These are phyloP conservation scores for Monochamus saltuarius DNA, from an alignment of 1,140 invertebrate species.

Conservation along the genomic window DNA sequence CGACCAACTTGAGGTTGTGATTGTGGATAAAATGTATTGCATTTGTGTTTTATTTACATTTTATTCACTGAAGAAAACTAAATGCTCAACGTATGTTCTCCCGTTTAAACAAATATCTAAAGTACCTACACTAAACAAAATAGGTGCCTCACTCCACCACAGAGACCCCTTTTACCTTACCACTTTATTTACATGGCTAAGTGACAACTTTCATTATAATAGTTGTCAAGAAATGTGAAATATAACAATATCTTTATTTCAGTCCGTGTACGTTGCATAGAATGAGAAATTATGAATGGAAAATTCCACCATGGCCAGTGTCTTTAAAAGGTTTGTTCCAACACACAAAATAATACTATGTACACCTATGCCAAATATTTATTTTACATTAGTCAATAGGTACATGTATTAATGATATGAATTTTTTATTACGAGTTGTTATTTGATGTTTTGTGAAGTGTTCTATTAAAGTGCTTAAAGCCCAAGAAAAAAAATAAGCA, in stretches of 20 bases:
- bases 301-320: constrained; percentile 7
- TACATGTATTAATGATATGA: background rate
- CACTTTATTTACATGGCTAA: background rate
- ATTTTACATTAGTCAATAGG: background rate
- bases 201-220: background rate
- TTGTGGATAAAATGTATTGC: too few species aligned
- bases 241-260: constrained; percentile 21
- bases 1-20: too few species aligned
- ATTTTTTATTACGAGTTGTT: background rate
- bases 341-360: background rate
- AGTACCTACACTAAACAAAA: too few species aligned
- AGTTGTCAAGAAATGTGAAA: background rate
- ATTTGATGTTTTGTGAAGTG: background rate
- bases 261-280: constrained; percentile 37
- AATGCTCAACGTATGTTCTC: too few species aligned
- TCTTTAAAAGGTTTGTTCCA: constrained; percentile 3
- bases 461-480: background rate
- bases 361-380: background rate
- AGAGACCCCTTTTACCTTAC: background rate
- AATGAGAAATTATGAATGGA: constrained; percentile 1
- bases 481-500: too few species aligned
- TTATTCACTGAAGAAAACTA: too few species aligned
- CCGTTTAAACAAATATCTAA: too few species aligned
- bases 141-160: too few species aligned
- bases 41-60: too few species aligned